Percentiles rank a stretch among this genome's conserved stretches.
Conservation (phyloP, 1,140 invertebrate species). For the Cydia amplana region DNA sequence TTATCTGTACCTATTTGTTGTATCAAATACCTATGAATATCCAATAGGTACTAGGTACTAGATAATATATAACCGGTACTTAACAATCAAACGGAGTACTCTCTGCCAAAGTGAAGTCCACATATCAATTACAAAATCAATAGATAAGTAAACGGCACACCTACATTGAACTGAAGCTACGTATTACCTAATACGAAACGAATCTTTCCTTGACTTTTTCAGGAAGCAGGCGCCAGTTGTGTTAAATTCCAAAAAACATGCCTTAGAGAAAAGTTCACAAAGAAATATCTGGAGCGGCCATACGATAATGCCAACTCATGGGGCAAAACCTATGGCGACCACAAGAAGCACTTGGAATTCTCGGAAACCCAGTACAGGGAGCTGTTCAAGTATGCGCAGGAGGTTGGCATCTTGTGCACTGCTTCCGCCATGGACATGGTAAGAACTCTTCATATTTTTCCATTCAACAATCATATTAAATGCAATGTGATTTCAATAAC, state of each 20-base stretch:
- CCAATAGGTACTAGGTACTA: no score
- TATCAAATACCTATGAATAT: not conserved
- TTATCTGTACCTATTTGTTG: not conserved
- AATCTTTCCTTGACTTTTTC: constrained; percentile 47
- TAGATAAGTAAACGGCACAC: no score
- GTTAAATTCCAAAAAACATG: constrained; percentile 92
- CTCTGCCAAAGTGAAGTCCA: no score
- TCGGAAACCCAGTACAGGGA: constrained; percentile 82
- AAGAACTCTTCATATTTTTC: constrained; percentile 40
- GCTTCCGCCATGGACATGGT: constrained; percentile 91
- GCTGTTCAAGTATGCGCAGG: constrained; percentile 83
- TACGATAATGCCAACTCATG: constrained; percentile 85
- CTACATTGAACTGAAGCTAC: no score
- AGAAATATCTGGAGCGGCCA: constrained; percentile 80
- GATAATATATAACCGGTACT: not conserved
- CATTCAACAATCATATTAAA: no score
- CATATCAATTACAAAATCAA: no score
- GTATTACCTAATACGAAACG: no score
- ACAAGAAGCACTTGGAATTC: constrained; percentile 87
- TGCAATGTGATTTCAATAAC: not conserved
- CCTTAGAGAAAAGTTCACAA: constrained; percentile 85
- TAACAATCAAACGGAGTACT: not conserved
- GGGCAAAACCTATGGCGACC: constrained; percentile 89
- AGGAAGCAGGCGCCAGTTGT: constrained; percentile 88
- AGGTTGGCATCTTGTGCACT: constrained; percentile 84